These are phyloP conservation scores for Oscarella lobularis DNA, from an alignment of 37 sponge, comb jelly and placozoan genomes.

Conservation along the genomic window DNA sequence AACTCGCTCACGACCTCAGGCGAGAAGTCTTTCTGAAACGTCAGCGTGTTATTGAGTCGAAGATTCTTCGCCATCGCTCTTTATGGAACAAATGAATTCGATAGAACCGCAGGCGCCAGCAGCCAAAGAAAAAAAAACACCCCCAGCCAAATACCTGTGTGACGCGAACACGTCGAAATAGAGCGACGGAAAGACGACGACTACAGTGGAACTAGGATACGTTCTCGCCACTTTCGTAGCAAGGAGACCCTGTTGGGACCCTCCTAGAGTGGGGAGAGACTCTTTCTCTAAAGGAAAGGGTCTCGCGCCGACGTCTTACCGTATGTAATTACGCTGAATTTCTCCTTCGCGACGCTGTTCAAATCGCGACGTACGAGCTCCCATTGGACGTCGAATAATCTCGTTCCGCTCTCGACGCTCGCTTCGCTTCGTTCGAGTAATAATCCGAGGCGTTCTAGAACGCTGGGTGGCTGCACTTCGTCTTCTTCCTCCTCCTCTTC, in stretches of 20 bases:
- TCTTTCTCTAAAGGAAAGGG: no score
- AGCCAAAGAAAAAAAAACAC: neutral
- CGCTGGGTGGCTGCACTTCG: no score
- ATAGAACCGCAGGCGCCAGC: neutral
- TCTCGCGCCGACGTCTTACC: no score
- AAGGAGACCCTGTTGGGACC: neutral
- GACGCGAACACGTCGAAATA: neutral
- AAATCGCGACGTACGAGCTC: neutral
- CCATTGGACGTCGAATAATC: neutral
- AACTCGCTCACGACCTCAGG: neutral
- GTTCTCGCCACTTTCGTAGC: neutral
- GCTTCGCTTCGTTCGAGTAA: neutral
- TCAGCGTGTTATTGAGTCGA: neutral
- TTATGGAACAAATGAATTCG: neutral
- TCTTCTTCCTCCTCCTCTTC: no score
- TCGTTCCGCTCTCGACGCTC: neutral
- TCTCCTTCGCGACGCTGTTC: neutral
- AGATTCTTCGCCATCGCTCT: neutral
- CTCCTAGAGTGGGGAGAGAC: no score
- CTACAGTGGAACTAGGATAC: neutral
- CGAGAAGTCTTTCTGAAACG: neutral
- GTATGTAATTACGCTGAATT: neutral
- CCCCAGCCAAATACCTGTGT: no score
- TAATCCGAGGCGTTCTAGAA: neutral
- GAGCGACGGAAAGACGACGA: neutral